A percentile compares a stretch with the other conserved stretches of the same genome.
Evolutionary conservation across 2,888 invertebrate genomes (phyloP).

Genomic region (Xestia sexstrigata): DNA sequence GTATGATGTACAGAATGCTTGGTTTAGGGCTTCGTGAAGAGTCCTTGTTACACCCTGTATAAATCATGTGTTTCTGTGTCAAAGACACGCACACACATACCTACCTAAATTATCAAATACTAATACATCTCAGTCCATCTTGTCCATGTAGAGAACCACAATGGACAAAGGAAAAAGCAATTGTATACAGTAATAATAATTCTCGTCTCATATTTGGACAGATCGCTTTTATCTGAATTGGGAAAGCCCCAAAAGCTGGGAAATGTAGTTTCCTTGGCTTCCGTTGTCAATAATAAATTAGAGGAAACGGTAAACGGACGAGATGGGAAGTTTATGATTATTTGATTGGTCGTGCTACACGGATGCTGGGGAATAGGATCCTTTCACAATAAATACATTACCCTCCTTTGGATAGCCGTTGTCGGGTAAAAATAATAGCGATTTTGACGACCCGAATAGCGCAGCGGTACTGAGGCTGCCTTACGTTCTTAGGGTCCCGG

Average conservation of each 20-base stretch:
- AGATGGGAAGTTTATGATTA: conserved; percentile 28
- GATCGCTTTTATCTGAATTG: conserved; percentile 6
- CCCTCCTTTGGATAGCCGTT: neutral
- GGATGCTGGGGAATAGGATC: neutral
- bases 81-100: neutral
- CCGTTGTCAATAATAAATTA: conserved; percentile 26
- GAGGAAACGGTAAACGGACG: conserved; percentile 2
- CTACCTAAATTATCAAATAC: neutral
- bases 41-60: too few relatives aligned
- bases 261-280: neutral
- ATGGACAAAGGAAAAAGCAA: neutral
- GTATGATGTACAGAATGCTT: too few relatives aligned
- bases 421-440: neutral
- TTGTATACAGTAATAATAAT: neutral
- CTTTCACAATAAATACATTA: neutral
- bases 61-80: neutral
- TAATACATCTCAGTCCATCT: neutral
- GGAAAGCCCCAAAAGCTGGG: neutral
- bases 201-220: neutral
- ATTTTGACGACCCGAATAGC: too few relatives aligned
- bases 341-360: conserved; percentile 7
- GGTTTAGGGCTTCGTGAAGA: too few relatives aligned
- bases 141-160: neutral
- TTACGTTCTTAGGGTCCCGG: too few relatives aligned
- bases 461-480: too few relatives aligned